These are phyloP conservation scores for Rhopilema esculentum DNA, from an alignment of 30 jellyfish, hydroid and myxozoan genomes.

Conservation along the genomic window DNA sequence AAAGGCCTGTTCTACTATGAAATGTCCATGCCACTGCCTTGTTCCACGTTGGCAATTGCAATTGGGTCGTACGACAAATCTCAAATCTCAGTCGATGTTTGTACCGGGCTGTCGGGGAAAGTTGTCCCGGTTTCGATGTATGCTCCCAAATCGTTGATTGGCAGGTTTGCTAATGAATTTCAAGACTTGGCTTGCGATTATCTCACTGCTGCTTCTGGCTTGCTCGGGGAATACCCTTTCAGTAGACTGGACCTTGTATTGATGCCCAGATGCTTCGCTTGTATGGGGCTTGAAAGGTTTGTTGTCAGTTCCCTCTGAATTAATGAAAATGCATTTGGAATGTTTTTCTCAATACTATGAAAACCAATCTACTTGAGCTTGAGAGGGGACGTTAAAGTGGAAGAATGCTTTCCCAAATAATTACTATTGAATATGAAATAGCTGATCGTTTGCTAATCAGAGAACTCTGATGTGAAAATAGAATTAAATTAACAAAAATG, in stretches of 20 bases:
- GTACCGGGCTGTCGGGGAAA: constrained; percentile 31
- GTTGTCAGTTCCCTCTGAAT: no score
- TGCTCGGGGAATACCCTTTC: constrained; percentile 87
- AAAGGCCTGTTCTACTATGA: constrained; percentile 79
- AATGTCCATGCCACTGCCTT: constrained; percentile 83
- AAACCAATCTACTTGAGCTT: no score
- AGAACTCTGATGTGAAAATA: no score
- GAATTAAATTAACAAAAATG: no score
- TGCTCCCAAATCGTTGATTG: constrained; percentile 67
- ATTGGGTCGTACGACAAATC: constrained; percentile 61
- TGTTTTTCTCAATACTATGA: no score
- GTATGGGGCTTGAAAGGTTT: constrained; percentile 93
- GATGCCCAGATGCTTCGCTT: constrained; percentile 91
- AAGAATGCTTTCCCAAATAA: no score
- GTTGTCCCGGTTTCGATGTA: constrained; percentile 61
- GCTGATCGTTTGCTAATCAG: no score
- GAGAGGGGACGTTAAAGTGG: no score
- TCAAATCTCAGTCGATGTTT: constrained; percentile 4
- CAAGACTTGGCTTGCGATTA: constrained; percentile 56
- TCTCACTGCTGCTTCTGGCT: constrained; percentile 54
- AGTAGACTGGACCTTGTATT: constrained; percentile 80
- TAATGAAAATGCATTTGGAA: no score
- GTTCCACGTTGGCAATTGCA: constrained; percentile 83
- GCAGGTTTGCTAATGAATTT: constrained; percentile 61
- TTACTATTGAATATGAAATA: no score